These are phyloP conservation scores for Mystacides longicornis DNA, from an alignment of 2,888 invertebrate species.

Conservation along the genomic window DNA sequence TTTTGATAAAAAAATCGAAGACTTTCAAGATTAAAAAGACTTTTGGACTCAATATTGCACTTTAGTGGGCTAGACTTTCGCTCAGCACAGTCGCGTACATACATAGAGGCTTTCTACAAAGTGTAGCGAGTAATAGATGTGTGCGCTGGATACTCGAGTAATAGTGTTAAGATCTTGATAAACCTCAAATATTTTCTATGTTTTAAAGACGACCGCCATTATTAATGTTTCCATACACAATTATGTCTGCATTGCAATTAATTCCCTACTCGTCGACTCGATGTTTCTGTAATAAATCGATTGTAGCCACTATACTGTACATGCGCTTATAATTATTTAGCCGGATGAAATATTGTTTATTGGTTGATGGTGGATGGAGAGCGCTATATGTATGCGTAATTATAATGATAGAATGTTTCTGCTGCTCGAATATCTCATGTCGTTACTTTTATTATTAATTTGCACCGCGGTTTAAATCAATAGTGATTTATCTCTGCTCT, in stretches of 20 bases:
- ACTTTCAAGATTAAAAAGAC: no score
- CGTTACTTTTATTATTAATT: background rate
- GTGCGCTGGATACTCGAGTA: no score
- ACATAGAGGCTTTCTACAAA: no score
- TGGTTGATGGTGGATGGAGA: background rate
- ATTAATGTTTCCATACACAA: background rate
- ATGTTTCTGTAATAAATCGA: background rate
- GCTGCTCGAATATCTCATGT: background rate
- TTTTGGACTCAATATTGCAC: no score
- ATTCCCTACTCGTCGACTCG: background rate
- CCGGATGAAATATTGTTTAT: background rate
- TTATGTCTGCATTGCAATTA: slow-evolving; percentile 2
- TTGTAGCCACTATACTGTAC: background rate
- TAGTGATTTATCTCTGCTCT: slow-evolving; percentile 1
- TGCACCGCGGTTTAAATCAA: background rate
- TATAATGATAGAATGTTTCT: background rate
- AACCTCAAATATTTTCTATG: background rate
- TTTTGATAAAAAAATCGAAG: no score
- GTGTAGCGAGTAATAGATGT: no score
- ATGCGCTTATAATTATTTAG: background rate
- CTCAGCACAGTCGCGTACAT: no score
- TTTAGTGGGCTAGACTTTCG: no score
- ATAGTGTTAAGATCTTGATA: background rate
- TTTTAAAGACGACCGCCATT: background rate
- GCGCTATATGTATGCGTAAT: background rate